These are phyloP conservation scores for Bombus waltoni DNA, from an alignment of 1,140 invertebrate species.

Conservation along the genomic window DNA sequence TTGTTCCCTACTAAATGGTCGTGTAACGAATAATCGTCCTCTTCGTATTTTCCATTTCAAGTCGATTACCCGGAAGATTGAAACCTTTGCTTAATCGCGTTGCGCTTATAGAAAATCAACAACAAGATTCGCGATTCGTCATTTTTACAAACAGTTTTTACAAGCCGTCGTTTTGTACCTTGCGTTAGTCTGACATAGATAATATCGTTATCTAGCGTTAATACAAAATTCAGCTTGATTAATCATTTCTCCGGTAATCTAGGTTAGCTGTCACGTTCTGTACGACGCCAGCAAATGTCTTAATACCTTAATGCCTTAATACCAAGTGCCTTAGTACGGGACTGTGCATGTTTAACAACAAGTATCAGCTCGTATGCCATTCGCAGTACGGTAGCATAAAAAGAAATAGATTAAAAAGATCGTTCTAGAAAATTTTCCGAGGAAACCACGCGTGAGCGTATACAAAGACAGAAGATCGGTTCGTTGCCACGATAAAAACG, in stretches of 20 bases:
- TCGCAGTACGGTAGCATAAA: not conserved
- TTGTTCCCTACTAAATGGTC: too few relatives aligned
- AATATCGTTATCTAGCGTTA: not conserved
- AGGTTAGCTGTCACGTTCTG: not conserved
- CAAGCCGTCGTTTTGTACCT: not conserved
- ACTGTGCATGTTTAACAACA: not conserved
- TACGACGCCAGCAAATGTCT: not conserved
- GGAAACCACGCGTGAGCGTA: not conserved
- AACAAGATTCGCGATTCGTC: too few relatives aligned
- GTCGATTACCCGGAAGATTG: too few relatives aligned
- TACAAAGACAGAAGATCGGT: slow-evolving; percentile 10
- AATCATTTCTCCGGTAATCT: not conserved
- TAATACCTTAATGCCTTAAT: not conserved
- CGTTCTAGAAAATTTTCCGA: not conserved
- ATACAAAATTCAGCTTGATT: not conserved
- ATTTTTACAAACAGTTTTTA: too few relatives aligned
- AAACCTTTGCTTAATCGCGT: too few relatives aligned
- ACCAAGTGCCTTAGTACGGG: too few relatives aligned
- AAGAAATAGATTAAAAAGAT: not conserved
- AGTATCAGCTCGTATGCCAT: not conserved
- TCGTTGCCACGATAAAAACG: slow-evolving; percentile 44
- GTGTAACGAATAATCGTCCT: too few relatives aligned
- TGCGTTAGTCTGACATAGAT: too few relatives aligned
- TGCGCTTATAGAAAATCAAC: too few relatives aligned
- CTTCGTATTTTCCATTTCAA: too few relatives aligned